Conservation (phyloP, 2,797 vertebrate species). For the Saxicola maurus region DNA sequence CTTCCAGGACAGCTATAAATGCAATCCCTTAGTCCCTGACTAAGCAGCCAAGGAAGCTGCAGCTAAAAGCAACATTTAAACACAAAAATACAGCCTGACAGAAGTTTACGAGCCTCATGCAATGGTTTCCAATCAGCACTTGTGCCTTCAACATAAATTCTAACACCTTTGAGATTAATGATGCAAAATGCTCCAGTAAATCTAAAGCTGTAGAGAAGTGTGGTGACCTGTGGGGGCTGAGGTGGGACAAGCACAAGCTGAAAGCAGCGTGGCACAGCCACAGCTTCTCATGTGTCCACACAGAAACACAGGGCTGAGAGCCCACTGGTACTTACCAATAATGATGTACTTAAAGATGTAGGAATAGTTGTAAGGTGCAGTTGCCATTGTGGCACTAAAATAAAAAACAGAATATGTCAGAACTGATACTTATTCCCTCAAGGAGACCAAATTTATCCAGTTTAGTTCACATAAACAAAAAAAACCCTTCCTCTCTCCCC, state of each 20-base stretch:
- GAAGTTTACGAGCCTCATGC: neutral
- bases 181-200: neutral
- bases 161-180: neutral
- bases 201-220: neutral
- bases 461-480: neutral
- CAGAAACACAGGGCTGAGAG: accelerated
- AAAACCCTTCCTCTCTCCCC: too few relatives aligned
- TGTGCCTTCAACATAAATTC: neutral
- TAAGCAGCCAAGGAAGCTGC: neutral
- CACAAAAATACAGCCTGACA: neutral
- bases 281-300: accelerated
- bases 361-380: slow-evolving; percentile 99
- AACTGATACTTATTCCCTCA: neutral
- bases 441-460: neutral
- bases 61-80: neutral
- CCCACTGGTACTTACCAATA: slow-evolving; percentile 85
- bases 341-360: slow-evolving; percentile 99
- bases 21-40: neutral
- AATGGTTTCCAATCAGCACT: neutral
- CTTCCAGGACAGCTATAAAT: neutral
- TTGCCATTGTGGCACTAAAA: slow-evolving; percentile 95
- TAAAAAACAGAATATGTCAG: neutral
- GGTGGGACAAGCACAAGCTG: neutral
- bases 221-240: neutral
- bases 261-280: accelerated